Base-by-base conservation (phyloP, 2,888 invertebrate genomes). In the Malacosoma neustria region DNA sequence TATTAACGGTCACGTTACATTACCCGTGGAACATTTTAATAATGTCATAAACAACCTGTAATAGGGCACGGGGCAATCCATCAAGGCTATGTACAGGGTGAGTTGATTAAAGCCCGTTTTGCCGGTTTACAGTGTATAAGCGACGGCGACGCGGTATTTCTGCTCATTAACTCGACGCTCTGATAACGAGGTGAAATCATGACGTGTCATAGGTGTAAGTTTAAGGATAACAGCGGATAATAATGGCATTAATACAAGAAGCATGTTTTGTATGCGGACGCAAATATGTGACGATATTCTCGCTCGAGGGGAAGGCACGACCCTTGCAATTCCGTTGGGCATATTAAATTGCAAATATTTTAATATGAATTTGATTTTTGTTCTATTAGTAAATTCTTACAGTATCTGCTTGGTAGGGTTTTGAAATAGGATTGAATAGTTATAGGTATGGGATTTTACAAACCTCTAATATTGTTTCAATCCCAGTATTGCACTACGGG, bases 151-250 rank as follows among this genome's bases (percentile, higher is more conserved):
- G 22, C 22, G 22, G 22, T 22, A 22, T 22, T 64, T 61, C 60
- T 63, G 63, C 72, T 74, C 73, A 74, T 77, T 76, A 76, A 70
- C 61, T 54, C 60, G 61, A 68, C 67, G 60, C 59, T 59, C 63
- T 61, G 61, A 63, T 65, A 57, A 62, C 61, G 63, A 64, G 62
- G 61, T 58, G 59, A 62, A 70, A 66, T 69, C 65, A 64, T 69
- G 63, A 63, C 63, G 60, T 57, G 63, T 58, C 60, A 59, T 9
- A 39, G 46, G 37, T 35, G 39, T 48, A 47, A 56, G 49, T 42
- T 42, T 46, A 29, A 36, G 50, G 50, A 38, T 41, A 35, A 32
- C 11, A 37, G 41, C 37, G 41, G 33, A 36, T 37, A 29, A 40
- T 22, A 38, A 22, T 22, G 22, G 22, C 22, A 22, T 22, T 22